Evolutionary conservation across 2,113 vertebrate genomes (phyloP).

Genomic region (Cephalopterus ornatus): DNA sequence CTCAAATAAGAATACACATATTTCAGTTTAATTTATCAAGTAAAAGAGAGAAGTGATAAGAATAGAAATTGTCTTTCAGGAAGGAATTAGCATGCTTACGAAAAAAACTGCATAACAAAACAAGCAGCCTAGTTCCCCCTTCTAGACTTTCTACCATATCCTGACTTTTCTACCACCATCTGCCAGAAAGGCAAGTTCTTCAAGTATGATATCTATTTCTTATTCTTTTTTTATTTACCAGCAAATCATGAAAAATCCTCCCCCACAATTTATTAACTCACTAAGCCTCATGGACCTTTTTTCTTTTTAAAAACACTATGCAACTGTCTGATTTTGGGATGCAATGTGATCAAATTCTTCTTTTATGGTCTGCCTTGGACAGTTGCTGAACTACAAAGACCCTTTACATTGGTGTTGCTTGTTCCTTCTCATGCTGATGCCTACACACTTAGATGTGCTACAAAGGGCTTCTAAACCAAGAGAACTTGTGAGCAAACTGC

Average conservation of each 20-base stretch:
- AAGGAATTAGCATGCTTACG: background rate
- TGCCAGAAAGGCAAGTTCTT: background rate
- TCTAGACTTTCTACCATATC: background rate
- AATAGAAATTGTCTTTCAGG: background rate
- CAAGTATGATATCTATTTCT: background rate
- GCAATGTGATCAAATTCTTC: background rate
- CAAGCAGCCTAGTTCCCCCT: background rate
- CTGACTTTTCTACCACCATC: background rate
- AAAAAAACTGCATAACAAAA: background rate
- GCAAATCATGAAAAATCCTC: background rate
- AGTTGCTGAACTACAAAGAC: background rate
- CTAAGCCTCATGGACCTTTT: background rate
- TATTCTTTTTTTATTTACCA: background rate
- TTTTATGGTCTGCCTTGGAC: background rate
- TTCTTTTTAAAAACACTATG: background rate
- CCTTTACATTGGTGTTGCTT: background rate
- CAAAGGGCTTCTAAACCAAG: background rate
- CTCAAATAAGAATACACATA: background rate
- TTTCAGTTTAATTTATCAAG: background rate
- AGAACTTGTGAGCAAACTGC: background rate
- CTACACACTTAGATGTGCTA: background rate
- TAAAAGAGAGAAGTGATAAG: background rate
- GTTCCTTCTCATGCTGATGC: background rate
- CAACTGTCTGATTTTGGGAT: background rate
- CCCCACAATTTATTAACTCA: background rate